Conservation (phyloP, 1,140 invertebrate genomes). For the Idris sp. region DNA sequence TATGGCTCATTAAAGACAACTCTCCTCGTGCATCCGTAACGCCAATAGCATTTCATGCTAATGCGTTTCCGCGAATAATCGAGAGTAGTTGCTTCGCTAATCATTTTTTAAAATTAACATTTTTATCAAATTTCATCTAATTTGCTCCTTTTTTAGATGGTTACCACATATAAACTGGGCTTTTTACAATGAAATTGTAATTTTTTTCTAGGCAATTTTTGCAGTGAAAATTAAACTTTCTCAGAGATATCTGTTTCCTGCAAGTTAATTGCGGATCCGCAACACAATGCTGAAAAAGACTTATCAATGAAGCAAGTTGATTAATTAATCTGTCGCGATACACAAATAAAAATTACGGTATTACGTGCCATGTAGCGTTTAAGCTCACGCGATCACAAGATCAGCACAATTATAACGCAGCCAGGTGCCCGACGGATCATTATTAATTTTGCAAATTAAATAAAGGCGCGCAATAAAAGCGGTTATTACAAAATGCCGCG, state of each 20-base stretch:
- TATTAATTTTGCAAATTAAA: slow-evolving; percentile 64
- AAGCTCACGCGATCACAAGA: slow-evolving; percentile 54
- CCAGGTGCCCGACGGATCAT: slow-evolving; percentile 48
- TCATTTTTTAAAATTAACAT: no score
- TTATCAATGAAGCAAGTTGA: slow-evolving; percentile 52
- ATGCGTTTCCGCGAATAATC: slow-evolving; percentile 67
- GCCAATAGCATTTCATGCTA: slow-evolving; percentile 69
- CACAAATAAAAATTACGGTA: slow-evolving; percentile 53
- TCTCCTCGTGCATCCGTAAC: no score
- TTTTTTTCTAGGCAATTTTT: no score
- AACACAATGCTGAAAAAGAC: slow-evolving; percentile 51
- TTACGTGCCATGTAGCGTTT: slow-evolving; percentile 50
- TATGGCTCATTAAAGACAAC: slow-evolving; percentile 25
- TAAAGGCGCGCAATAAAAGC: slow-evolving; percentile 52
- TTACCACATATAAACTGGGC: no score
- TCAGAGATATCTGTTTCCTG: slow-evolving; percentile 52
- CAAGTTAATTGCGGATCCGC: slow-evolving; percentile 47
- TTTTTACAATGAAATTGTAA: no score
- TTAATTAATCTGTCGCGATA: slow-evolving; percentile 55
- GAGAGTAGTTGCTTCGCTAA: no score
- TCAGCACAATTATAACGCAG: slow-evolving; percentile 46
- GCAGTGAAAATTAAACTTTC: no score
- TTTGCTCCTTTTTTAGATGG: no score
- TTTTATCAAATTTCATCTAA: no score
- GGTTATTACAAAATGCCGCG: slow-evolving; percentile 39